Conservation (phyloP, 1,140 invertebrate genomes). For the Laupala kohalensis region DNA sequence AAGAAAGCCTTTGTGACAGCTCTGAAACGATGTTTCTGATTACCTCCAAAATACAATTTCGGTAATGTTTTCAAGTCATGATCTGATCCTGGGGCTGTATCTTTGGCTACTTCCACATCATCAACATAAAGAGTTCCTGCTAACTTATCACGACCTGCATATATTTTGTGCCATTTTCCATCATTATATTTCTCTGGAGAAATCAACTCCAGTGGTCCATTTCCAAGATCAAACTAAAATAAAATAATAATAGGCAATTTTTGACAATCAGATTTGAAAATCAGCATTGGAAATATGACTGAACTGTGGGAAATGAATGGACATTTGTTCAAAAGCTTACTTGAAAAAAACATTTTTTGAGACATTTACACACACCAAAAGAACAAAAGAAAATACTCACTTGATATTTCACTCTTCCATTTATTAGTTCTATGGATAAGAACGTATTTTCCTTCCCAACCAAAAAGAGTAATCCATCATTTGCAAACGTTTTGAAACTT, state of each 20-base stretch:
- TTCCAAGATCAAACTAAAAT: constrained; percentile 51
- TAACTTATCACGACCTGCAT: constrained; percentile 49
- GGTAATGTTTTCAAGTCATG: constrained; percentile 37
- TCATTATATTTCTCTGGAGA: constrained; percentile 58
- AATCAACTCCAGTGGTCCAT: constrained; percentile 38
- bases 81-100: constrained; percentile 22
- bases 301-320: too few species aligned
- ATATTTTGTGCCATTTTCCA: constrained; percentile 67
- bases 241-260: too few species aligned
- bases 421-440: constrained; percentile 68
- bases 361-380: too few species aligned
- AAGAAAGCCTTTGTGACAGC: constrained; percentile 62
- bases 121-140: constrained; percentile 58
- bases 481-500: constrained; percentile 73
- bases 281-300: too few species aligned
- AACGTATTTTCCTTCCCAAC: constrained; percentile 61
- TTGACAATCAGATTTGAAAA: too few species aligned
- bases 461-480: constrained; percentile 77
- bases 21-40: constrained; percentile 50
- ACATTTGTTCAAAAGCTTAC: too few species aligned
- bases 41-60: constrained; percentile 81
- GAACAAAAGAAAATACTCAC: constrained; percentile 18
- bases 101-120: constrained; percentile 29
- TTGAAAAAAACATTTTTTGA: too few species aligned
- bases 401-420: constrained; percentile 60